phyloP scores from a whole-genome alignment of 1,140 invertebrate species.

The Coptotermes formosanus region DNA sequence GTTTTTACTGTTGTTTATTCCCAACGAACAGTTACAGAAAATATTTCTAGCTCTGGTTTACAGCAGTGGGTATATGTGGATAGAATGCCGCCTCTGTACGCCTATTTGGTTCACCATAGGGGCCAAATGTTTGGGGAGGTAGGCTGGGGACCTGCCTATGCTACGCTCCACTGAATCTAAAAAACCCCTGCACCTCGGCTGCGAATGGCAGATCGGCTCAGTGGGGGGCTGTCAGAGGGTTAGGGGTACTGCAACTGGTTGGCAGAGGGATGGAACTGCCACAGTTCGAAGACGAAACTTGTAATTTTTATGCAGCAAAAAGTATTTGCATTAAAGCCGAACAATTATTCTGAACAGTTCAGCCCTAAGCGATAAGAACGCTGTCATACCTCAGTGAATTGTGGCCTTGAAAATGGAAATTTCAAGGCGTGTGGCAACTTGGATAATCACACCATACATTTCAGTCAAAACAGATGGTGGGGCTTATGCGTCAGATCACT shows the following conservation, averaged over 20 bases:
- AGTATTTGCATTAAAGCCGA: background rate
- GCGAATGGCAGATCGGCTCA: conserved; percentile 24
- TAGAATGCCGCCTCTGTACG: background rate
- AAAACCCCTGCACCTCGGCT: conserved; percentile 7
- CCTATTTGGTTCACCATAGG: conserved; percentile 20
- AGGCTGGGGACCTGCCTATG: background rate
- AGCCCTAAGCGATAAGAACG: too few species aligned
- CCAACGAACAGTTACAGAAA: background rate
- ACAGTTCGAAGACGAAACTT: background rate
- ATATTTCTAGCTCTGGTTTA: background rate
- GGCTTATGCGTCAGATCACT: too few species aligned
- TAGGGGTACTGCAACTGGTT: background rate
- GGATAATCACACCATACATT: too few species aligned
- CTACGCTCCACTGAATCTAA: conserved; percentile 1
- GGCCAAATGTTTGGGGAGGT: background rate
- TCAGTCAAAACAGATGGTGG: too few species aligned
- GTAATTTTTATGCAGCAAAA: background rate
- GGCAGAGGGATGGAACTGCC: background rate
- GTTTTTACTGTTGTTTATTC: too few species aligned
- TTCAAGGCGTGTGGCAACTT: too few species aligned
- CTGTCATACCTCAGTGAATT: too few species aligned
- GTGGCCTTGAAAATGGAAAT: too few species aligned
- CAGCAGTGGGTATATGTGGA: background rate
- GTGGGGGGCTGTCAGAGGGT: conserved; percentile 9
- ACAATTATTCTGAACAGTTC: too few species aligned